A percentile compares a stretch with the other conserved stretches of the same genome.
phyloP scores from a whole-genome alignment of 2,888 invertebrate species.

The Cephus pulcher region DNA sequence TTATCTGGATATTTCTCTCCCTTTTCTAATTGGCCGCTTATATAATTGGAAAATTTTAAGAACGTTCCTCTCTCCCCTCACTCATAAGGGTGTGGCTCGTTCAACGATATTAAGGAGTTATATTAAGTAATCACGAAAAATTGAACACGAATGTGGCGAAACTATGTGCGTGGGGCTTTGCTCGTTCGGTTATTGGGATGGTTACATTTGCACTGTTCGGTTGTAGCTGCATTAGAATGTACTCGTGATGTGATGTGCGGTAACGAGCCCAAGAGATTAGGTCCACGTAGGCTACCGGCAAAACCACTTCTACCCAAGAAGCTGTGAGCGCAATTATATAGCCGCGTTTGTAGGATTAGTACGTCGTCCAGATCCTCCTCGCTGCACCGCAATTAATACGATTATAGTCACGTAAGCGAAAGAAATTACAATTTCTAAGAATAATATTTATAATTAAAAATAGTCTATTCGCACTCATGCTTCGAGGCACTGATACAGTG shows the following conservation, averaged over 20 bases:
- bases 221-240: constrained; percentile 57
- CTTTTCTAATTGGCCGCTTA: neutral
- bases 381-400: constrained; percentile 63
- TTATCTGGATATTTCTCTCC: neutral
- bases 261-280: constrained; percentile 59
- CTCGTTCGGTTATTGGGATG: constrained; percentile 51
- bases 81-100: neutral
- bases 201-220: constrained; percentile 62
- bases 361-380: constrained; percentile 82
- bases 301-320: constrained; percentile 72
- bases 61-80: neutral
- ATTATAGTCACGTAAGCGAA: neutral
- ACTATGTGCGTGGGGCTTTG: constrained; percentile 55
- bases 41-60: neutral
- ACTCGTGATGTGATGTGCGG: constrained; percentile 64
- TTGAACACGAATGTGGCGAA: constrained; percentile 15
- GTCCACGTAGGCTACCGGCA: constrained; percentile 60
- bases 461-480: neutral
- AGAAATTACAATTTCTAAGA: neutral
- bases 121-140: neutral
- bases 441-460: neutral
- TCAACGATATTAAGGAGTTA: neutral
- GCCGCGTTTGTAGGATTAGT: constrained; percentile 72
- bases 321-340: constrained; percentile 72
- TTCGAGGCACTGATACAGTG: neutral